These are phyloP conservation scores for Pelmatolapia mariae DNA, from an alignment of 2,113 vertebrate species.

Conservation along the genomic window DNA sequence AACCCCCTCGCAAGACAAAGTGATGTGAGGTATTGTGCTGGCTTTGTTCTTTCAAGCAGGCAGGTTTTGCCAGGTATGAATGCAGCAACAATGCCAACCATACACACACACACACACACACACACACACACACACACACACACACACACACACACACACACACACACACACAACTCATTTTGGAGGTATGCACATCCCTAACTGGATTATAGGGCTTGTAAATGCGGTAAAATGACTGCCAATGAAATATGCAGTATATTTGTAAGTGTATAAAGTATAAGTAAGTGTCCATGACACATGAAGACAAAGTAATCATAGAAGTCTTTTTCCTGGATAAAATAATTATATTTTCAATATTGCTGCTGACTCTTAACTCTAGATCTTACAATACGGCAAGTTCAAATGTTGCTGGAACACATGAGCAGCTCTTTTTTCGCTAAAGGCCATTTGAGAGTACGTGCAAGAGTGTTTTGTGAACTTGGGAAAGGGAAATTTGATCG, in stretches of 20 bases:
- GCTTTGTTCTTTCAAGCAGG: slow-evolving; percentile 43
- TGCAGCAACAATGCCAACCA: slow-evolving; percentile 24
- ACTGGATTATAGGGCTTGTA: neutral
- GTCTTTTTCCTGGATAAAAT: neutral
- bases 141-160: neutral
- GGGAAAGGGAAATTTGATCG: neutral
- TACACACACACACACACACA: neutral
- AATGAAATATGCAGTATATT: neutral
- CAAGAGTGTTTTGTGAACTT: neutral
- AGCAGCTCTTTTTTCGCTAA: neutral
- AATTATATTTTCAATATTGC: neutral
- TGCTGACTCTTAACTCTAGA: neutral
- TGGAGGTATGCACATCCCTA: neutral
- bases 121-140: neutral
- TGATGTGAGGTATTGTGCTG: slow-evolving; percentile 26
- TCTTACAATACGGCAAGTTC: neutral
- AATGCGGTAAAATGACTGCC: neutral
- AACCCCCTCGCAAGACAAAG: neutral
- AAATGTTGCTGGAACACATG: neutral
- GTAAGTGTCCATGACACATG: neutral
- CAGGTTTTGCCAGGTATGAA: slow-evolving; percentile 43
- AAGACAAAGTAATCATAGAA: neutral
- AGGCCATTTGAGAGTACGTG: neutral
- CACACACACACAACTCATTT: neutral
- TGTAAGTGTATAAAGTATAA: neutral